Base-by-base conservation (phyloP, 2,113 vertebrate genomes). In the Ammospiza caudacuta region DNA sequence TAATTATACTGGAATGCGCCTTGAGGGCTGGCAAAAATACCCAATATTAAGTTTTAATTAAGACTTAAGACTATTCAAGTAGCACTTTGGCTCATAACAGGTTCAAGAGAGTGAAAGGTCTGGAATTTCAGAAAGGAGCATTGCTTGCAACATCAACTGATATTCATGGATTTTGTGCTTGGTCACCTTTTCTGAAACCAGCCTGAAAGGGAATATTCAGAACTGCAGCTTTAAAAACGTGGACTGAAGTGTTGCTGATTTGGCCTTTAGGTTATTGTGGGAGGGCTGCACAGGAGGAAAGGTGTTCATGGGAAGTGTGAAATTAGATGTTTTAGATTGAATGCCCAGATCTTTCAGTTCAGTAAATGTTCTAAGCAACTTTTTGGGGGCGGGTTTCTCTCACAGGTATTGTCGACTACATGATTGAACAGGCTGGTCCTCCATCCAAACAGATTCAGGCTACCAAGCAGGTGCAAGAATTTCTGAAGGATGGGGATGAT, bases 351-450 rank as follows among this genome's bases (percentile, higher is more conserved):
- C 14, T 63, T 81, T 58, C 67, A n/a, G 15, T 62, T 77, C 12
- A 66, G 6, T 59, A 59, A 72, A 44, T 72, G 12, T 81, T 83
- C 79, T 96, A 59, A 93, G 17, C 47, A 55, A 39, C 16, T 55
- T 82, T 41, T 49, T 25, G 13, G 61, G 52, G 39, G 0, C 0
- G 35, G 19, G 3, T 77, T 83, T 77, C 43, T 82, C 89, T 55
- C 58, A 2, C 75, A 99, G 99, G 99, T 69, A 99, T 99, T 24
- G 98, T 99, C 1, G 98, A 99, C 83, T 98, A 98, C 97, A 99
- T 99, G 99, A 96, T 96, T 20, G 99, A 99, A 80, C 99, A 99
- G 91, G 98, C 99, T 9, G 99, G 99, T 15, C 98, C 99, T 89
- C 99, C 99, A 31, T 99, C 99, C 72, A 99, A 99, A 94, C 98